Evolutionary conservation across 2,113 vertebrate genomes (phyloP), one percentile per base, ranked within the genome.

Genomic region (Odontophorus gujanensis): DNA sequence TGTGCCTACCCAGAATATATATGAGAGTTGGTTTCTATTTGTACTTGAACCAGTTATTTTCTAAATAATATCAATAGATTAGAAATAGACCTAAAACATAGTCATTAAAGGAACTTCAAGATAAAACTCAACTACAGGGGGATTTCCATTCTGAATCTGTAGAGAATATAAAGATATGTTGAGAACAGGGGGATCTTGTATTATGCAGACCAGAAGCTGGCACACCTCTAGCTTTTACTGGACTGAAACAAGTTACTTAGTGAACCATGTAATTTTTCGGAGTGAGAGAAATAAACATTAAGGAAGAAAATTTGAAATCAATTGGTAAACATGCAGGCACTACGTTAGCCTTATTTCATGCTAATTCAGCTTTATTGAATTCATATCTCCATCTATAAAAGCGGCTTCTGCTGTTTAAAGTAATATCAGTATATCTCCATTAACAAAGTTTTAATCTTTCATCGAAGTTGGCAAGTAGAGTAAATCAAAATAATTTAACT

Each of bases 341-440:
- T 91, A 80, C 88, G 86, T 91, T 95, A 95, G 66, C 74, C 51
- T 95, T 92, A 95, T 95, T 96, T 97, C 95, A 91, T 87, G 81
- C 81, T 92, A 92, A 76, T 86, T 97, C 93, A 95, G 40, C 81
- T 92, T 96, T 87, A 91, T 43, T 97, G 80, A 95, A 95, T 85
- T 83, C 82, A 57, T 95, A 92, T 96, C 67, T 69, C 69, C 65
- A 81, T 95, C 74, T 66, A 84, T 84, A 82, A 96, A 93, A 96
- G 34, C 50, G 83, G n/a, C 57, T 28, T 90, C 58, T 94, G 86
- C 89, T 93, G 75, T 94, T 97, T 80, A 92, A 96, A 96, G 89
- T 76, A 89, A 68, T 94, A 90, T 77, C 65, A 92, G 43, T 90
- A 66, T 96, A 96, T 95, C 82, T 95, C 83, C 95, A 81, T 96